These are phyloP conservation scores for Xyliphius kryptos DNA, from an alignment of 2,113 vertebrate species.

Conservation along the genomic window DNA sequence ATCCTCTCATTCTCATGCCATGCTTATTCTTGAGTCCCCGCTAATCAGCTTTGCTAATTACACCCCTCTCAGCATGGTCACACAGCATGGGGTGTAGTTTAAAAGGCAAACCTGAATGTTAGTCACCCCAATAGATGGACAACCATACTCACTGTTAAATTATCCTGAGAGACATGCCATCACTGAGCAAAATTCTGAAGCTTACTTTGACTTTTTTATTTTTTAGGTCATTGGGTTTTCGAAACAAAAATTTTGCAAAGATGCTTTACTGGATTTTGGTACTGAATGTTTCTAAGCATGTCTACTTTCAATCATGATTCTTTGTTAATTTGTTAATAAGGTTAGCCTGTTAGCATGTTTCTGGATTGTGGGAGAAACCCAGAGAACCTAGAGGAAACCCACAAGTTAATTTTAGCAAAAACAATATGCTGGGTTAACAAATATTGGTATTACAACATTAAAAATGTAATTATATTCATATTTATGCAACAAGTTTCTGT, in stretches of 20 bases:
- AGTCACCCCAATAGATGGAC: background rate
- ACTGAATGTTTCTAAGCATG: too few relatives aligned
- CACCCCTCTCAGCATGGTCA: background rate
- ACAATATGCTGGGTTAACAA: too few relatives aligned
- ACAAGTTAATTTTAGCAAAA: too few relatives aligned
- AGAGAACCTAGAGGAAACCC: too few relatives aligned
- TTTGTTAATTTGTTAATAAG: background rate
- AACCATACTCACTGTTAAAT: background rate
- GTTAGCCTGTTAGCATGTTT: background rate
- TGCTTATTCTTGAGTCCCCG: background rate
- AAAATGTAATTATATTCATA: too few relatives aligned
- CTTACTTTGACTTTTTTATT: too few relatives aligned
- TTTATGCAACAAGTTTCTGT: too few relatives aligned
- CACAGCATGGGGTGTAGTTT: background rate
- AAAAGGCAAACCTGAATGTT: background rate
- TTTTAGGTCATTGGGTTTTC: too few relatives aligned
- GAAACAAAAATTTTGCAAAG: too few relatives aligned
- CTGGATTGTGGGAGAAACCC: too few relatives aligned
- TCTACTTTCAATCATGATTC: background rate
- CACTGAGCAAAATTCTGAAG: too few relatives aligned
- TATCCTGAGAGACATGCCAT: background rate
- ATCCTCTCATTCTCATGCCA: background rate
- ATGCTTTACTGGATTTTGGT: background rate
- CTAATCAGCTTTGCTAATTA: conserved; percentile 2
- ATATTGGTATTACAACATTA: too few relatives aligned